These are phyloP conservation scores for Microcebus griseorufus DNA, from an alignment of 2,113 vertebrate genomes.

Conservation along the genomic window DNA sequence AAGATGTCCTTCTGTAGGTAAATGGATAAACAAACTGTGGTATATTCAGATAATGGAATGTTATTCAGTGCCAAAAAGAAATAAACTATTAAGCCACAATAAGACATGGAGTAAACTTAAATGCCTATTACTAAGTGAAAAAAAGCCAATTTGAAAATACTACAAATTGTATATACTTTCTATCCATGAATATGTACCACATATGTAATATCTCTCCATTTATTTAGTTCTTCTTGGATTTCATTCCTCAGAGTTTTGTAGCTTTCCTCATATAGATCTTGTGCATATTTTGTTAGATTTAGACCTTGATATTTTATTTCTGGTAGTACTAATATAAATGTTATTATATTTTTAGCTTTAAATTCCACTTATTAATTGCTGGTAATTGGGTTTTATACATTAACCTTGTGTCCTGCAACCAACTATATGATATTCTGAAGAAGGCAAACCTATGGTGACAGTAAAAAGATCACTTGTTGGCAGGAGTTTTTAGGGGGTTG, in stretches of 20 bases:
- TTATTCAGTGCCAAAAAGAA: background rate
- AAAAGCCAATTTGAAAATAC: background rate
- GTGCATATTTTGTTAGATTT: background rate
- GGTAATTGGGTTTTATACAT: background rate
- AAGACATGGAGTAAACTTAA: background rate
- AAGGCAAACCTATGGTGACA: no score
- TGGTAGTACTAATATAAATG: background rate
- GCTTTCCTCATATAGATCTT: background rate
- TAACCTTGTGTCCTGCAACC: background rate
- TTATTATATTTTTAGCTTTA: background rate
- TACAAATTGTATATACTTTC: background rate
- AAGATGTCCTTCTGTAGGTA: background rate
- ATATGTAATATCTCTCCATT: background rate
- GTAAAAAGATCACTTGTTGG: no score
- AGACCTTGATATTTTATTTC: background rate
- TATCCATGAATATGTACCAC: no score
- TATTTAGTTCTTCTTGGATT: background rate
- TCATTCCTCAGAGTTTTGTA: background rate
- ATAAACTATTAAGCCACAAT: background rate
- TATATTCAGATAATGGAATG: background rate
- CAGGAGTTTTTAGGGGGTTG: no score
- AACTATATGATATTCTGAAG: no score
- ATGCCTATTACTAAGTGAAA: background rate
- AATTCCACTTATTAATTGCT: background rate
- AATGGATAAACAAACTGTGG: background rate